These are phyloP conservation scores for Poecilia wingei DNA, from an alignment of 2,797 vertebrate genomes.

Conservation along the genomic window DNA sequence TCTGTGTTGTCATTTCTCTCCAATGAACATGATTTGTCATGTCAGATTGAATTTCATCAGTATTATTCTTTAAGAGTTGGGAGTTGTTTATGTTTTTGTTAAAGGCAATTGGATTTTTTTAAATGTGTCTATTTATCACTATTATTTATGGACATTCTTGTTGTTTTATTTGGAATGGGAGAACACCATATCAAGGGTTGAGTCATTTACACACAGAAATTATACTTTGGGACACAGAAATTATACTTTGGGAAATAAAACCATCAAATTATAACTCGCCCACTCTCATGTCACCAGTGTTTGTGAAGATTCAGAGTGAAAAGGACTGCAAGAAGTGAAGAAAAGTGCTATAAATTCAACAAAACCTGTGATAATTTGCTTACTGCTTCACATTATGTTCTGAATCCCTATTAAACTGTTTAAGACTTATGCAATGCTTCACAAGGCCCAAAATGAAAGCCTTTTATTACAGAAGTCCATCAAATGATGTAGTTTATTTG, in stretches of 20 bases:
- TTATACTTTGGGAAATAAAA: background rate
- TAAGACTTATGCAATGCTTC: background rate
- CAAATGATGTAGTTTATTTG: background rate
- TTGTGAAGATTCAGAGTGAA: background rate
- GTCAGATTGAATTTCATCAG: background rate
- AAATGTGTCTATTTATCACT: background rate
- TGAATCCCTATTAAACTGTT: background rate
- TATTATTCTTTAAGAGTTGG: background rate
- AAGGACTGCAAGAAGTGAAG: background rate
- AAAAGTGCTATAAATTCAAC: background rate
- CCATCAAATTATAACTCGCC: background rate
- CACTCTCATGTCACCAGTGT: background rate
- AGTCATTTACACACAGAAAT: background rate
- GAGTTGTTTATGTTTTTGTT: background rate
- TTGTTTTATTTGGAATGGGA: background rate
- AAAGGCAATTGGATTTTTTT: background rate
- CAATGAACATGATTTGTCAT: background rate
- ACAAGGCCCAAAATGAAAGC: background rate
- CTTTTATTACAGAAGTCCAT: background rate
- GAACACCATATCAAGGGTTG: no score
- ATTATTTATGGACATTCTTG: background rate
- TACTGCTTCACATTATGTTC: background rate
- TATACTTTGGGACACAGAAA: background rate
- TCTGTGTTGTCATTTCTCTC: conserved; percentile 11
- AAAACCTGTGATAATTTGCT: background rate